Evolutionary conservation across 2,888 invertebrate genomes (phyloP), one percentile per base, ranked within the genome.

Genomic region (Neocrepidodera transversa): DNA sequence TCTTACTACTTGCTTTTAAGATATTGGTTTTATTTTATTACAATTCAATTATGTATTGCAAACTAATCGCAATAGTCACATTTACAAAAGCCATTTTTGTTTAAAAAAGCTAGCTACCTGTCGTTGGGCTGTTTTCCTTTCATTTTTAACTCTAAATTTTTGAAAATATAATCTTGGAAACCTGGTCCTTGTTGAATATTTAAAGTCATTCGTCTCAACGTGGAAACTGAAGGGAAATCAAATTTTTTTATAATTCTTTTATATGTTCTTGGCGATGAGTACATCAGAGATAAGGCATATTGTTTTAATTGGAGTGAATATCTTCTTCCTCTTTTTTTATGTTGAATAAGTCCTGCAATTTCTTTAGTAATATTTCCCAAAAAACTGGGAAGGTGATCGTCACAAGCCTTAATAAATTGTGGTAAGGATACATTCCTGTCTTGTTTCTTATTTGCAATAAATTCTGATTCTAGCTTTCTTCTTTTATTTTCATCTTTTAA

Each of bases 361-460:
- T 28, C 3, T 49, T 49, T 49, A 10, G 17, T 16, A 11, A 32
- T 32, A 7, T 32, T 14, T 32, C 16, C 30, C 26, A 49, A 49
- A 30, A 49, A 49, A 11, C 17, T 2, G 16, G 49, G 49, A 16
- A 49, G 30, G 14, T 32, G 18, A 30, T 3, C 10, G 14, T 32
- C 30, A 49, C 49, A 49, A 13, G 6, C 32, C 17, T 49, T 17
- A 13, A 30, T 49, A 32, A 49, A 49, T n/a, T n/a, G n/a, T n/a
- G n/a, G n/a, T n/a, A n/a, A n/a, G n/a, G n/a, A n/a, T n/a, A n/a
- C n/a, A n/a, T n/a, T n/a, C n/a, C n/a, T n/a, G n/a, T n/a, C n/a
- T n/a, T n/a, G n/a, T n/a, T n/a, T n/a, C n/a, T n/a, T n/a, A n/a
- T n/a, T n/a, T n/a, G n/a, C n/a, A n/a, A n/a, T n/a, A n/a, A n/a